Base-by-base conservation (phyloP, 2,888 invertebrate genomes). In the Oxycera nigricornis region DNA sequence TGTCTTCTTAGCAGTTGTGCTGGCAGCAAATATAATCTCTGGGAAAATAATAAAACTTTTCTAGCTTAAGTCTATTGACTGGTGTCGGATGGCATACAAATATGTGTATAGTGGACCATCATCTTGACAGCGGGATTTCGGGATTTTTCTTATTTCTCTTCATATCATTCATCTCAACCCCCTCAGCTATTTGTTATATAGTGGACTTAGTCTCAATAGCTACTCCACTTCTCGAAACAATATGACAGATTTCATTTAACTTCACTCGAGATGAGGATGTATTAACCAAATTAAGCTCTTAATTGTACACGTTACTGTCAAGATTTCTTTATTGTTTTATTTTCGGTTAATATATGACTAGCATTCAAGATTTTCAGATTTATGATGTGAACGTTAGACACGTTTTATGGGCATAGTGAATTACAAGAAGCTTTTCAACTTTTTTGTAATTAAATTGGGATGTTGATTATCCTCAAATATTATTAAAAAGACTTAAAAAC, bases 31-130 rank as follows among this genome's bases (percentile, higher is more conserved):
- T 67, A 67, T 41, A 41, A 41, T 59, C 59, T 59, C 59, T 39
- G 65, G 26, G 65, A 67, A 67, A 67, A 67, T 67, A 67, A 67
- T 67, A 41, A 67, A 67, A 67, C 22, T 67, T 67, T 67, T 4
- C 24, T n/a, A 39, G 22, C 30, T 28, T 7, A 26, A 28, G 2
- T 26, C 26, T 59, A 59, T 59, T 59, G 59, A 59, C 59, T 59
- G 59, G 59, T 26, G 28, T 59, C 30, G 59, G 59, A 59, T 59
- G 59, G 30, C 59, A 26, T 59, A 59, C 28, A 59, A 59, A 28
- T 59, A 55, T 55, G 62, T 41, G 20, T 39, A 67, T 24, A 20
- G 26, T 22, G 24, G 39, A 67, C 65, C 65, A 11, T 67, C 65
- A 67, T 67, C 65, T 67, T 46, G 35, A 39, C 62, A 31, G 35